Evolutionary conservation across 2,797 vertebrate genomes (phyloP).

Genomic region (Prionace glauca): DNA sequence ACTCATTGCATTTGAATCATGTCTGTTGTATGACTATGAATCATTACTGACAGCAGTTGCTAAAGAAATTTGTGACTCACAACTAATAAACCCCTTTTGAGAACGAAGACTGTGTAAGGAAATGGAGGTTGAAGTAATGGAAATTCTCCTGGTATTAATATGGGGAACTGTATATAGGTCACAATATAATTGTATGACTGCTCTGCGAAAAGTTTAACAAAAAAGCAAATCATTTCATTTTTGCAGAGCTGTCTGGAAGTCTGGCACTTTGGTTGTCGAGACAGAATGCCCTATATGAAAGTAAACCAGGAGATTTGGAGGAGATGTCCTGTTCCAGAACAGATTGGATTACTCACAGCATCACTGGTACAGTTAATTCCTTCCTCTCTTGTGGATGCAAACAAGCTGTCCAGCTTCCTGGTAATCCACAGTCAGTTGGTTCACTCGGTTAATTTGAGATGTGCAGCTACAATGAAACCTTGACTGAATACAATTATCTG

Average conservation of each 20-base stretch:
- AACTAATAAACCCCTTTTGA: neutral
- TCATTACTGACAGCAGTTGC: neutral
- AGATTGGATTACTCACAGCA: conserved; percentile 34
- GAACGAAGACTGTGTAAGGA: neutral
- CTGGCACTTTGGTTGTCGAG: conserved; percentile 48
- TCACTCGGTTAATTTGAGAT: neutral
- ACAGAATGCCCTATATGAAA: conserved; percentile 44
- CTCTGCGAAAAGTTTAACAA: neutral
- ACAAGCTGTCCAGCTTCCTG: neutral
- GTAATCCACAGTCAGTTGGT: neutral
- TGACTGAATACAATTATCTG: neutral
- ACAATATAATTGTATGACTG: neutral
- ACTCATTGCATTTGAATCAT: neutral
- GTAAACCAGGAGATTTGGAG: conserved; percentile 28
- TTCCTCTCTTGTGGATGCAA: neutral
- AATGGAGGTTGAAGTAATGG: neutral
- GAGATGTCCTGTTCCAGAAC: conserved; percentile 20
- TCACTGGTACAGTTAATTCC: conserved; percentile 27
- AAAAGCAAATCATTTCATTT: conserved; percentile 44
- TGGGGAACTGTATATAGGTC: neutral
- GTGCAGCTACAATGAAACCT: neutral
- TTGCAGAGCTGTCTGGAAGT: conserved; percentile 48
- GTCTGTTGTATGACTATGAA: neutral
- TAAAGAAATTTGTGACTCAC: neutral
- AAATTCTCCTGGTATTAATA: neutral